These are phyloP conservation scores for Dynastes grantii DNA, from an alignment of 2,888 invertebrate species.

Conservation along the genomic window DNA sequence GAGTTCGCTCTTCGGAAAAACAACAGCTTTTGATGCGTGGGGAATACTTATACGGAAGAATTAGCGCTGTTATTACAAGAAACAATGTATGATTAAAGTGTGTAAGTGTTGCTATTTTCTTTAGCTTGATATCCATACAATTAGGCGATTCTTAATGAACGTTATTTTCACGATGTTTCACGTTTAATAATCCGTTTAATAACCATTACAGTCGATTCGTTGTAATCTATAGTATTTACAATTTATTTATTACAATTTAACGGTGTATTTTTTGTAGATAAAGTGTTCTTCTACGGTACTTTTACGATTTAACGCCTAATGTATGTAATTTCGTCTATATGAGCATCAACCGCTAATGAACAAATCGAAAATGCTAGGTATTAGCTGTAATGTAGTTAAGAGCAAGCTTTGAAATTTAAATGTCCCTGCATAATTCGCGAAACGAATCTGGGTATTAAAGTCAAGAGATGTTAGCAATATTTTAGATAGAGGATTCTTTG, in stretches of 20 bases:
- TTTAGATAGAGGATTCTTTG: no score
- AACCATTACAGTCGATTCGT: neutral
- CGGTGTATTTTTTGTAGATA: neutral
- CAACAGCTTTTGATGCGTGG: neutral
- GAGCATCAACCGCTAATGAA: neutral
- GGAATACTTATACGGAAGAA: neutral
- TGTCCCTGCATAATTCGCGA: neutral
- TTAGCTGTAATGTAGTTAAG: neutral
- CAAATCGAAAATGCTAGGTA: neutral
- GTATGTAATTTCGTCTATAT: neutral
- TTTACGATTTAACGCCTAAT: neutral
- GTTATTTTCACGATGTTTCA: neutral
- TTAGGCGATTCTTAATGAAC: no score
- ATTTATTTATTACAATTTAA: neutral
- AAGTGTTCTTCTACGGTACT: neutral
- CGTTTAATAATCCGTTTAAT: neutral
- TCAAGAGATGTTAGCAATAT: no score
- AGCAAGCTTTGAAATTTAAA: neutral
- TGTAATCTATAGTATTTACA: neutral
- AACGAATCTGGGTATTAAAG: neutral
- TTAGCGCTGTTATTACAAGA: neutral
- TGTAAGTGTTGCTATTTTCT: neutral
- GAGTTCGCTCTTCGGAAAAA: neutral
- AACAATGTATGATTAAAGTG: conserved; percentile 7
- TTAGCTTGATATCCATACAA: no score